A percentile compares a stretch with the other conserved stretches of the same genome.
Conservation (phyloP, 2,113 vertebrate genomes). For the Sterna hirundo region DNA sequence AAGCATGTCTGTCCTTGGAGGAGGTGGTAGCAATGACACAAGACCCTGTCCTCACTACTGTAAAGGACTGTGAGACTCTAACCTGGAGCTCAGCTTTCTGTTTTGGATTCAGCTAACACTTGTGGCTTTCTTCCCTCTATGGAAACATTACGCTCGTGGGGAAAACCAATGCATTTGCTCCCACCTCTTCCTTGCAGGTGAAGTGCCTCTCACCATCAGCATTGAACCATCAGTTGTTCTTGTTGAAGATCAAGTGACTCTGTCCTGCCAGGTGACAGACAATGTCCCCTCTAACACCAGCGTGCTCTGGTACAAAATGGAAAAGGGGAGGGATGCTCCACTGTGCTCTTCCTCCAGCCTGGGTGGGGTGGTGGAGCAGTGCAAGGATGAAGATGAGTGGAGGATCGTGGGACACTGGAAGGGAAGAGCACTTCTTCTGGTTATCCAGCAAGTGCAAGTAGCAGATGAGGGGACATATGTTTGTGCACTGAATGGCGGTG, state of each 20-base stretch:
- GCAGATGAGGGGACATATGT: background rate
- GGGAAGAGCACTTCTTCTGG: background rate
- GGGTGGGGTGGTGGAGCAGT: background rate
- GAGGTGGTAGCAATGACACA: background rate
- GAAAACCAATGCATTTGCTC: background rate
- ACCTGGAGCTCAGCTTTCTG: background rate
- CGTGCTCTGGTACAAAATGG: background rate
- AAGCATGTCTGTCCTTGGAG: background rate
- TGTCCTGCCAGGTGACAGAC: background rate
- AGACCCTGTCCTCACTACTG: background rate
- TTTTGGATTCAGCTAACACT: background rate
- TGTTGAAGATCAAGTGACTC: background rate
- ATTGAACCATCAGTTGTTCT: background rate
- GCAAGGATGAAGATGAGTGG: background rate
- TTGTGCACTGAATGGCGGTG: background rate
- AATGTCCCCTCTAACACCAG: background rate
- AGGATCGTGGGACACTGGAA: background rate
- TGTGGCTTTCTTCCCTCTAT: background rate
- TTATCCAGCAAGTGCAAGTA: background rate
- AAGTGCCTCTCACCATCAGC: background rate
- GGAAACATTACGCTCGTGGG: fast-evolving
- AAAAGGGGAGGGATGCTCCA: background rate
- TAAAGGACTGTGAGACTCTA: background rate
- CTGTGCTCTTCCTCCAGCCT: background rate
- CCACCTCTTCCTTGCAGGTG: background rate